Percentiles rank a stretch among this genome's conserved stretches.
These are phyloP conservation scores for Microtus ochrogaster DNA, from an alignment of 2,113 vertebrate species.

Conservation along the genomic window DNA sequence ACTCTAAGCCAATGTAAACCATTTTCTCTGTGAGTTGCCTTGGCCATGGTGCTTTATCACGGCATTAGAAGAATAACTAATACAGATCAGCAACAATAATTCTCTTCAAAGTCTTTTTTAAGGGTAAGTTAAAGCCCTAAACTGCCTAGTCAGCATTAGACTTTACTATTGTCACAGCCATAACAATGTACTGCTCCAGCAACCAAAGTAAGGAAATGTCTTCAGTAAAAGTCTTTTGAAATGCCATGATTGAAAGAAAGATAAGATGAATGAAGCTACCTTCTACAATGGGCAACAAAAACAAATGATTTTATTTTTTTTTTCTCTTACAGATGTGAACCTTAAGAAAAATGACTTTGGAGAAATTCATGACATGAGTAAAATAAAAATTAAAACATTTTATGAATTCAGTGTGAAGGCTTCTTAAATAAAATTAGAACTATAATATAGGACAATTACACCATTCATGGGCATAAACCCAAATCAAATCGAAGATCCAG, in stretches of 20 bases:
- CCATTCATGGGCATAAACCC: background rate
- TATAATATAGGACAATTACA: background rate
- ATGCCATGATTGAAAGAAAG: background rate
- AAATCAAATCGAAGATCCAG: background rate
- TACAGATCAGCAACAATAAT: background rate
- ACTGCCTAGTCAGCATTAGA: background rate
- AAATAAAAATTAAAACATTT: background rate
- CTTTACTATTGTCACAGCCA: background rate
- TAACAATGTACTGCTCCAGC: background rate
- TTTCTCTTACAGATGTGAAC: background rate
- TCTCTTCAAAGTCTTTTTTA: background rate
- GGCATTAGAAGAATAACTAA: background rate
- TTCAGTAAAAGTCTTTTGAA: conserved; percentile 36
- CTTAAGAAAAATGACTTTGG: conserved; percentile 3
- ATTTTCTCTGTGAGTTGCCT: background rate
- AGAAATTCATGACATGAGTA: background rate
- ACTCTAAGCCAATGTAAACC: background rate
- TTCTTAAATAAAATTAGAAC: background rate
- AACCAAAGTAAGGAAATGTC: conserved; percentile 25
- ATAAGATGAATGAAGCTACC: background rate
- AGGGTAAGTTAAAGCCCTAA: background rate
- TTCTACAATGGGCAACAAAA: background rate
- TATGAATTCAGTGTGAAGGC: background rate
- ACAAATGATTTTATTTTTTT: background rate
- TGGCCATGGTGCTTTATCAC: background rate